A percentile compares a stretch with the other conserved stretches of the same genome.
phyloP scores from a whole-genome alignment of 2,888 invertebrate genomes.

The Zeuzera pyrina region DNA sequence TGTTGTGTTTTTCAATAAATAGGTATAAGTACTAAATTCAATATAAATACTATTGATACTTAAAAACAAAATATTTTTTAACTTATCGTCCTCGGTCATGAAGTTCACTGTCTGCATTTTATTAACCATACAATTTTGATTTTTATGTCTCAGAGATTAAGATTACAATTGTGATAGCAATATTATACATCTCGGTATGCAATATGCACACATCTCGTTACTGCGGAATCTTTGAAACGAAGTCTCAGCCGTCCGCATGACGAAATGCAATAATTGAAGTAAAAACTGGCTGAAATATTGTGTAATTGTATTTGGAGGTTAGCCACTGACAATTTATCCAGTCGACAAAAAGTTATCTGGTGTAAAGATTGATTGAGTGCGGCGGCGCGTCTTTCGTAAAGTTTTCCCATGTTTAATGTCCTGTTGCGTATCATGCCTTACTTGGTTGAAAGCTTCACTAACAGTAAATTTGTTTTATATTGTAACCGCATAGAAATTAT shows the following conservation, averaged over 20 bases:
- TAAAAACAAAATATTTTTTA: too few relatives aligned
- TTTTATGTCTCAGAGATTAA: slow-evolving; percentile 17
- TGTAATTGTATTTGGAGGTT: slow-evolving; percentile 51
- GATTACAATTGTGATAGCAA: slow-evolving; percentile 18
- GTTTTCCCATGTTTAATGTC: too few relatives aligned
- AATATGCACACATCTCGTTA: slow-evolving; percentile 38
- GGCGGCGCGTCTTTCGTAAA: too few relatives aligned
- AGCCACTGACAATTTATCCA: slow-evolving; percentile 33
- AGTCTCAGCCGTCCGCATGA: slow-evolving; percentile 32
- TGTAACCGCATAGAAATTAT: too few relatives aligned
- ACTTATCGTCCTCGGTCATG: too few relatives aligned
- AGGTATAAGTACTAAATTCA: too few relatives aligned
- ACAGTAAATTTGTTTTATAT: too few relatives aligned
- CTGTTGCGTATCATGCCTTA: too few relatives aligned
- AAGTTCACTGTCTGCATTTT: too few relatives aligned
- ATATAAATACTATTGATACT: too few relatives aligned
- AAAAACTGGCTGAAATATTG: slow-evolving; percentile 57
- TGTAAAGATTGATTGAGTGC: slow-evolving; percentile 40
- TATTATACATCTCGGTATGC: slow-evolving; percentile 14
- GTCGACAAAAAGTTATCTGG: slow-evolving; percentile 32
- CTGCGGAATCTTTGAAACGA: slow-evolving; percentile 44
- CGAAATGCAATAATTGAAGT: slow-evolving; percentile 59
- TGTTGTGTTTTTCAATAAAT: too few relatives aligned
- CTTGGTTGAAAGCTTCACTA: too few relatives aligned
- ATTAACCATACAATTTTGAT: slow-evolving; percentile 17